Conservation (phyloP, 2,113 vertebrate genomes). For the Catharus fuscescens region DNA sequence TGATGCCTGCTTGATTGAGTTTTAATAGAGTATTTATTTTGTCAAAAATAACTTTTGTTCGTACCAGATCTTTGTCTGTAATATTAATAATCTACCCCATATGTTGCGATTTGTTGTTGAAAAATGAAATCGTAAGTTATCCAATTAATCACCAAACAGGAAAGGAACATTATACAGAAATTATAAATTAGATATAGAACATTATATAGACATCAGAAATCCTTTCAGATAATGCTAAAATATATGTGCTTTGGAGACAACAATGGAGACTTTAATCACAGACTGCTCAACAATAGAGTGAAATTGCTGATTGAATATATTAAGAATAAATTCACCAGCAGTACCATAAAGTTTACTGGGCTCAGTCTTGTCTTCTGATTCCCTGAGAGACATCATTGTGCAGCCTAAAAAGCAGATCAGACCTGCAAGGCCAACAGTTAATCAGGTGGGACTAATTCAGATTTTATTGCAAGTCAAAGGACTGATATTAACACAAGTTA, state of each 20-base stretch:
- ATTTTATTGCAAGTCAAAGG: neutral
- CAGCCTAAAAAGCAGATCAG: neutral
- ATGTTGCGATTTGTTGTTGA: neutral
- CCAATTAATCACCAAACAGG: neutral
- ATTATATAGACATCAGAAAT: neutral
- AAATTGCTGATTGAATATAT: neutral
- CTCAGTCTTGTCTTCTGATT: neutral
- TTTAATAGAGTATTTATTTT: conserved; percentile 35
- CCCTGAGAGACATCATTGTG: accelerated
- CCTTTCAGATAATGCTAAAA: neutral
- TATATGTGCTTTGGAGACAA: neutral
- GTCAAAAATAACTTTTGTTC: neutral
- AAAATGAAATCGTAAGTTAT: neutral
- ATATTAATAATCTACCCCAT: neutral
- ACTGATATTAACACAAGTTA: neutral
- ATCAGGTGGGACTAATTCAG: neutral
- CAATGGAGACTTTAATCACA: neutral
- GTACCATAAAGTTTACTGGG: neutral
- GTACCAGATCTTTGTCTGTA: neutral
- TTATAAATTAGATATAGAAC: neutral
- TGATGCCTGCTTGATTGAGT: neutral
- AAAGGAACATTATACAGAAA: neutral
- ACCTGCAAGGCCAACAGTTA: accelerated
- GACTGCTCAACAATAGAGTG: neutral
- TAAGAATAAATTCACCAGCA: neutral